phyloP scores from a whole-genome alignment of 1,140 invertebrate genomes.

The Platyscapa corneri region DNA sequence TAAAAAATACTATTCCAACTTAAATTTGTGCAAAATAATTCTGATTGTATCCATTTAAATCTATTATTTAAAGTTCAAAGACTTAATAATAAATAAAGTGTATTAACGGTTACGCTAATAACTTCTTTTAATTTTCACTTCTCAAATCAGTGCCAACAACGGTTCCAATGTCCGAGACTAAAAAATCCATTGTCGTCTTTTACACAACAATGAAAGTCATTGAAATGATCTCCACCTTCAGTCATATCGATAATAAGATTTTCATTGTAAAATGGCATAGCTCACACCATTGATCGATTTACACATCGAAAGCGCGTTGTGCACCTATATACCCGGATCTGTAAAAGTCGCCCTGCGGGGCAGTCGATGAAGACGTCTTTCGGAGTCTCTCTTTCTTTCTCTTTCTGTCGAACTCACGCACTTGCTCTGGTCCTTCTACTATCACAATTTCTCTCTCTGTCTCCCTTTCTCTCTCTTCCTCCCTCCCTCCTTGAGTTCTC shows the following conservation, averaged over 20 bases:
- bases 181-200: conserved; percentile 22
- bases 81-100: background rate
- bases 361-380: conserved; percentile 64
- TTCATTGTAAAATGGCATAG: conserved; percentile 36
- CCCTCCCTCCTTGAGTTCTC: conserved; percentile 64
- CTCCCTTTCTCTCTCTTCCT: background rate
- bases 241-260: conserved; percentile 39
- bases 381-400: background rate
- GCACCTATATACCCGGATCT: background rate
- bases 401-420: conserved; percentile 36
- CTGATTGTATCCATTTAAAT: background rate
- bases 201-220: conserved; percentile 30
- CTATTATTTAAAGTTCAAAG: background rate
- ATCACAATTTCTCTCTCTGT: background rate
- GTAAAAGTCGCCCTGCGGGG: conserved; percentile 47
- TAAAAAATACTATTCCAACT: no score
- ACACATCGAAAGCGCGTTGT: conserved; percentile 4
- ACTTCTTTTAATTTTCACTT: conserved; percentile 20
- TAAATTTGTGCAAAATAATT: no score
- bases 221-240: background rate
- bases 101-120: background rate
- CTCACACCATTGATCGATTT: conserved; percentile 28
- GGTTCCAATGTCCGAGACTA: background rate
- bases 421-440: background rate
- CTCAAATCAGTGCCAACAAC: background rate